Evolutionary conservation across 2,888 invertebrate species (phyloP).

Genomic region (Ypsolopha sequella): DNA sequence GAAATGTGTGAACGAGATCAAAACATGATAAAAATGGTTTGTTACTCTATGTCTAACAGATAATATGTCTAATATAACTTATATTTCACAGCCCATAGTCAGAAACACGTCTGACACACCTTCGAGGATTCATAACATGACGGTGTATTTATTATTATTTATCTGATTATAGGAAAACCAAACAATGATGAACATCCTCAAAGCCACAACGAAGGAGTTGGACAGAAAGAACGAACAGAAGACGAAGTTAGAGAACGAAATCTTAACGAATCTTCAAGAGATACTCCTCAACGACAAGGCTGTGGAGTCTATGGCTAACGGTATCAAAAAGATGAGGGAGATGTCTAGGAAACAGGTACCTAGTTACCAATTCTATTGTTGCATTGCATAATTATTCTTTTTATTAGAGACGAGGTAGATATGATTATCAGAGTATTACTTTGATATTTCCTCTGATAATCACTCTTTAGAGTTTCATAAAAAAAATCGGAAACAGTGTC

Average conservation of each 20-base stretch:
- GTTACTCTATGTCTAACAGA: neutral
- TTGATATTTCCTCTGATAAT: too few relatives aligned
- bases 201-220: constrained; percentile 37
- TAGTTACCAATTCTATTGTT: constrained; percentile 4
- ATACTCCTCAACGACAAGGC: constrained; percentile 78
- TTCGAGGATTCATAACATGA: neutral
- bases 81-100: neutral
- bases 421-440: too few relatives aligned
- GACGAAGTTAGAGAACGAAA: constrained; percentile 73
- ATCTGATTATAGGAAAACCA: constrained; percentile 55
- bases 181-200: constrained; percentile 43
- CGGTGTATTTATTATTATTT: neutral
- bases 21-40: constrained; percentile 53
- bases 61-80: too few relatives aligned
- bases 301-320: constrained; percentile 64
- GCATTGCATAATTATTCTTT: neutral
- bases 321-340: constrained; percentile 60
- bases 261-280: constrained; percentile 74
- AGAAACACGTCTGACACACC: neutral
- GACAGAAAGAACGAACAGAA: constrained; percentile 69
- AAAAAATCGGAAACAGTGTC: too few relatives aligned
- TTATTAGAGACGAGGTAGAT: too few relatives aligned
- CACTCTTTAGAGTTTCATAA: too few relatives aligned
- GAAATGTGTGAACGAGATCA: constrained; percentile 75
- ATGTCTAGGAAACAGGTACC: constrained; percentile 64